These are phyloP conservation scores for Smittia sp. DNA, from an alignment of 2,888 invertebrate genomes.

Conservation along the genomic window DNA sequence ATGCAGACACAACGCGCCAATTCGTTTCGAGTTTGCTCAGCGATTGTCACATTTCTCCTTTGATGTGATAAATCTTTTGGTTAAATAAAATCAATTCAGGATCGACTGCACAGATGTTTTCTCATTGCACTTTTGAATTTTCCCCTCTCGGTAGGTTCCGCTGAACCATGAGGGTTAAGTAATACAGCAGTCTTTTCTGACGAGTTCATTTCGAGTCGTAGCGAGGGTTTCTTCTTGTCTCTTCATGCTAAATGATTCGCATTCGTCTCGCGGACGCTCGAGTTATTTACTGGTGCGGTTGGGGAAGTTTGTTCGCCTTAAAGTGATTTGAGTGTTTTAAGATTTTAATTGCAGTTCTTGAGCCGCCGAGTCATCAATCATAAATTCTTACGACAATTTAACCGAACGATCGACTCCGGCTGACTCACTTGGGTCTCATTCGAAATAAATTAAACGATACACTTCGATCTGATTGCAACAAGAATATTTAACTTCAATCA, in stretches of 20 bases:
- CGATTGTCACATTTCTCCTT: background rate
- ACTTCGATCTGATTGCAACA: no score
- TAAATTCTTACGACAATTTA: no score
- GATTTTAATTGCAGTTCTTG: no score
- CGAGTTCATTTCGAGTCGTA: background rate
- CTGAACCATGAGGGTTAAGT: background rate
- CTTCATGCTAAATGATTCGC: background rate
- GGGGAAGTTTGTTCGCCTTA: background rate
- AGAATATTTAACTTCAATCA: slow-evolving; percentile 5
- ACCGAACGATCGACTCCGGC: no score
- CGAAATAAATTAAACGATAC: no score
- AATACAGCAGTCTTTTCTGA: background rate
- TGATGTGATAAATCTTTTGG: slow-evolving; percentile 8
- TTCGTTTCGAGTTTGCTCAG: slow-evolving; percentile 20
- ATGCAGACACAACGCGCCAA: background rate
- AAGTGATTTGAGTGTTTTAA: no score
- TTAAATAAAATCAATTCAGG: slow-evolving; percentile 20
- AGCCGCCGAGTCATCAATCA: no score
- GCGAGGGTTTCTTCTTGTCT: background rate
- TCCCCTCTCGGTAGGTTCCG: background rate
- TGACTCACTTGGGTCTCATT: no score
- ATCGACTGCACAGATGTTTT: slow-evolving; percentile 2
- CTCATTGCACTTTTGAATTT: background rate
- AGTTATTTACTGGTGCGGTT: background rate
- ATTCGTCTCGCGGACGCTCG: background rate